Evolutionary conservation across 2,113 vertebrate species (phyloP), one percentile per base, ranked within the genome.

Genomic region (Morone chrysops): DNA sequence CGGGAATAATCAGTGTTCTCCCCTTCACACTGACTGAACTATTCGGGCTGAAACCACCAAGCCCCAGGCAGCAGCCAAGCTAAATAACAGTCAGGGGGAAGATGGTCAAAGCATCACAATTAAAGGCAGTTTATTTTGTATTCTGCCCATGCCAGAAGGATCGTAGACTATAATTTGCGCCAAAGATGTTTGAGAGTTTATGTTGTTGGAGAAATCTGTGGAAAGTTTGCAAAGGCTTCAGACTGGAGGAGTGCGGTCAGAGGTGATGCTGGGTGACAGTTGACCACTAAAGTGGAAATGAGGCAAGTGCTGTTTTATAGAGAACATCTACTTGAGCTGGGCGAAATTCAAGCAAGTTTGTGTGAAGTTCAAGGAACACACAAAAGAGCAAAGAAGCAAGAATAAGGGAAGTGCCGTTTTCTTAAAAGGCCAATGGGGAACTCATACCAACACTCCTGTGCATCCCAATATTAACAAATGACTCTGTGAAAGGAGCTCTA

Each of bases 71-170:
- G 83, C 81, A 76, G 93, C 94, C 94, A 95, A 94, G 74, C 87
- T 80, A 94, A 95, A 95, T 88, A 94, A 85, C 77, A 90, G 67
- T 75, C 73, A 90, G 79, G 73, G 85, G 86, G 89, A 89, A 90
- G 94, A 94, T 85, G 92, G 92, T 90, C 84, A 67, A 80, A 86
- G 90, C 87, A 84, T 92, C 87, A 90, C 88, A 92, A 90, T 93
- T 90, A 94, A 77, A 86, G 82, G 84, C 59, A n/a, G 62, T 90
- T 92, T 93, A 82, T 86, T 93, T 80, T 80, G 80, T 72, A 78
- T 81, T 83, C 82, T 70, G 80, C 78, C 72, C 31, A 43, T 48
- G 87, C 90, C 91, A 91, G 79, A 89, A 25, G 72, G 56, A 84
- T 69, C 36, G 51, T 62, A 89, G 83, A 84, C 93, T 90, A 70